phyloP scores from a whole-genome alignment of 2,113 vertebrate genomes.

The Urocynchramus pylzowi region DNA sequence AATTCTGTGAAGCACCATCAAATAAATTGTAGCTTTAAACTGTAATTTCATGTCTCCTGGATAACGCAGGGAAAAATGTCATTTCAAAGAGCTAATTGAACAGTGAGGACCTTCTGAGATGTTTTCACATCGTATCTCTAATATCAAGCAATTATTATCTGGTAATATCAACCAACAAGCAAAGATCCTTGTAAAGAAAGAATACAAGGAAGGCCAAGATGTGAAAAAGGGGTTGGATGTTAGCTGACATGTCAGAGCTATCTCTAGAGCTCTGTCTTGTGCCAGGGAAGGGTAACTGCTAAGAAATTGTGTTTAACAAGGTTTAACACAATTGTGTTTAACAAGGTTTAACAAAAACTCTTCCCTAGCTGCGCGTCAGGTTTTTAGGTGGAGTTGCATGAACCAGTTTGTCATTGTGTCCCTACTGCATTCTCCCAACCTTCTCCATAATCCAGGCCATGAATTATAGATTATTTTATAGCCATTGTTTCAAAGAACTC shows the following conservation, averaged over 20 bases:
- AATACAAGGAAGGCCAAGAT: background rate
- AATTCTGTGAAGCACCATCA: background rate
- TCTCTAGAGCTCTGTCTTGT: background rate
- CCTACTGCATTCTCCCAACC: background rate
- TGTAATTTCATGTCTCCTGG: background rate
- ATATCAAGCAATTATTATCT: background rate
- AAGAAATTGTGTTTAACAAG: background rate
- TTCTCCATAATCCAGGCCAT: background rate
- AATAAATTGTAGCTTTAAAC: background rate
- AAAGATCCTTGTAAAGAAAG: background rate
- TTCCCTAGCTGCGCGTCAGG: background rate
- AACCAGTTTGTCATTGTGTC: background rate
- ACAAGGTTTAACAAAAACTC: background rate
- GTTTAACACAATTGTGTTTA: background rate
- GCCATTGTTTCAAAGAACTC: background rate
- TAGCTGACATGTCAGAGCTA: background rate
- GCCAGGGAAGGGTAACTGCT: background rate
- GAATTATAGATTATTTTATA: background rate
- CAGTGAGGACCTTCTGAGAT: background rate
- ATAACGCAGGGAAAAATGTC: background rate
- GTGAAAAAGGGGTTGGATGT: background rate
- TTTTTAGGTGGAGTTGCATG: background rate
- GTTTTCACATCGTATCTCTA: background rate
- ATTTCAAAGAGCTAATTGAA: background rate
- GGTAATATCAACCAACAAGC: background rate